Base-by-base conservation (phyloP, 1,140 invertebrate species). In the Dinoponera quadriceps region DNA sequence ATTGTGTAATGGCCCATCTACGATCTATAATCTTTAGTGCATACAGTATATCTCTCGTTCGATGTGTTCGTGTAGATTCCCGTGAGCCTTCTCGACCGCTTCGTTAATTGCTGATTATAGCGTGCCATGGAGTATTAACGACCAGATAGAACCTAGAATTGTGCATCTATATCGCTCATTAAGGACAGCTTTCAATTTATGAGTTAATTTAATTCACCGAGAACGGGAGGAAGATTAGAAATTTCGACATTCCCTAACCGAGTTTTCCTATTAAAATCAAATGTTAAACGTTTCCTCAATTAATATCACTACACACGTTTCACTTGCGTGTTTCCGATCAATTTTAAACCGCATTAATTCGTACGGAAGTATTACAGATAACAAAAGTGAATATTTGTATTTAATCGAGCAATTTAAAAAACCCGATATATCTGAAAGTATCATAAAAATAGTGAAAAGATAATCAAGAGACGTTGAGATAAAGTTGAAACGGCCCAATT, bases 81-180 rank as follows among this genome's bases (percentile, higher is more conserved):
- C 49, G 5, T 22, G 73, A 80, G 81, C 16, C 57, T 20, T 44
- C 49, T 13, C 60, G 59, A 59, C 63, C 33, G 20, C 80, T 49
- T 80, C 74, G 62, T 87, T 84, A 87, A 87, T 84, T 80, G 77
- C 83, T 87, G 87, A 84, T 87, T 87, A 81, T 48, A 18, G n/a
- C 25, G 29, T 62, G 44, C 54, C 83, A 57, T 84, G 16, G 33
- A 63, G 63, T 71, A 59, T 55, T 74, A 84, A 84, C 85, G 81
- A 68, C 44, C 14, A 71, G 71, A 77, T 54, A 27, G n/a, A 27
- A 69, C 33, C 57, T 59, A 22, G 33, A 3, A 57, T 48, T 29
- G 22, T 20, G 13, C 44, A 68, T 38, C 9, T 27, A 55, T 68
- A 68, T 69, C 29, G 29, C 9, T 33, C 48, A 25, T 78, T 78